phyloP scores from a whole-genome alignment of 2,113 vertebrate species.

The Fulmarus glacialis region DNA sequence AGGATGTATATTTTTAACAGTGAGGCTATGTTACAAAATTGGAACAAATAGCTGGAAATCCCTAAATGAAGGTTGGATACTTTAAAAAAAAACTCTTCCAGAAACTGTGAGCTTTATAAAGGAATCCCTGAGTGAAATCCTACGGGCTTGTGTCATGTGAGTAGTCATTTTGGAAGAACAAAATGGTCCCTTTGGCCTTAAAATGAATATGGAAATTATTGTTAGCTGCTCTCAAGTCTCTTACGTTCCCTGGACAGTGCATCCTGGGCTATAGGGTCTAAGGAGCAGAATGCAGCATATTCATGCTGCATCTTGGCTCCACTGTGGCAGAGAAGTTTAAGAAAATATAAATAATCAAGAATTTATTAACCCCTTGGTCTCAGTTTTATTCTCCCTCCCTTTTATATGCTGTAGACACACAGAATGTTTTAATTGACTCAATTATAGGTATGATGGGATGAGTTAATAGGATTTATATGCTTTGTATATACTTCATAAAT shows the following conservation, averaged over 20 bases:
- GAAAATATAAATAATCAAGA: constrained; percentile 60
- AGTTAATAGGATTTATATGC: constrained; percentile 72
- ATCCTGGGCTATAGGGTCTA: background rate
- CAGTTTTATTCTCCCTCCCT: constrained; percentile 27
- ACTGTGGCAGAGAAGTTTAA: constrained; percentile 35
- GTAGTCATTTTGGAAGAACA: background rate
- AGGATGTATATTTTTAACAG: background rate
- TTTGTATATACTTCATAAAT: constrained; percentile 72
- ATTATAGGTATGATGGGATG: constrained; percentile 60
- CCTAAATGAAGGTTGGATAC: background rate
- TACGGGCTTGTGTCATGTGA: background rate
- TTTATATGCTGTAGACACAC: constrained; percentile 50
- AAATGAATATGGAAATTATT: background rate
- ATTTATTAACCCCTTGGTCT: constrained; percentile 65
- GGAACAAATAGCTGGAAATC: constrained; percentile 6
- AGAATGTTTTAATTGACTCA: constrained; percentile 65
- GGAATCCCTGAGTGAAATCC: background rate
- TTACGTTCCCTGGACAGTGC: background rate
- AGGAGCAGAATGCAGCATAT: background rate
- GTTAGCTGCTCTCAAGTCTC: background rate
- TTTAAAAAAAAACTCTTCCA: background rate
- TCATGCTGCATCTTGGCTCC: background rate
- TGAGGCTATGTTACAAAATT: background rate
- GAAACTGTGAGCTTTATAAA: background rate
- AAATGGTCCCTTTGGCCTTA: background rate